Percentiles rank a stretch among this genome's conserved stretches.
These are phyloP conservation scores for Halisarca cf. caerulea DNA, from an alignment of 37 sponge, comb jelly and placozoan species.

Conservation along the genomic window DNA sequence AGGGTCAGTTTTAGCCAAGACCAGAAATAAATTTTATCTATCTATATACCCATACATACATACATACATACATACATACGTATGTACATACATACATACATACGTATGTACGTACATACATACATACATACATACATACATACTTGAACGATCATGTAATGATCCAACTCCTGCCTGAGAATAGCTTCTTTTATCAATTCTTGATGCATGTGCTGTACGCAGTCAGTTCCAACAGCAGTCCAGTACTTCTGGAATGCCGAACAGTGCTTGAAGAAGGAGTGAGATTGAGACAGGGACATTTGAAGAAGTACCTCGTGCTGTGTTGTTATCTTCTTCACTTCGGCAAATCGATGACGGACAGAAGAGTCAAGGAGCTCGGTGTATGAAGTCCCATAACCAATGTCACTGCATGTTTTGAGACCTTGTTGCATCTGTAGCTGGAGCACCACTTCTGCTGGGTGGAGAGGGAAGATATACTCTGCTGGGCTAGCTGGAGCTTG, in stretches of 20 bases:
- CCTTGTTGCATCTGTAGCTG: neutral
- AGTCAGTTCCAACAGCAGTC: neutral
- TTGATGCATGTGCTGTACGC: neutral
- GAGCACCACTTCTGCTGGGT: neutral
- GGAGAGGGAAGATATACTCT: neutral
- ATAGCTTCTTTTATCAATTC: neutral
- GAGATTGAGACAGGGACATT: neutral
- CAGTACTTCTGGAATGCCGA: neutral
- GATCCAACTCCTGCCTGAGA: neutral
- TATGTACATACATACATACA: neutral
- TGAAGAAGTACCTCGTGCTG: neutral
- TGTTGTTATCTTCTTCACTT: neutral
- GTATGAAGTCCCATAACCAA: too few species aligned
- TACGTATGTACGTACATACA: neutral
- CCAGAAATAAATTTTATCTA: neutral
- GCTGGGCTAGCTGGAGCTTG: neutral
- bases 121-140: constrained; percentile 1
- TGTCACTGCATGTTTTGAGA: neutral
- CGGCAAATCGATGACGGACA: neutral
- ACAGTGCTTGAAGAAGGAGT: neutral
- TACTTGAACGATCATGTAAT: neutral
- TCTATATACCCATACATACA: neutral
- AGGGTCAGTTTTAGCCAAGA: too few species aligned
- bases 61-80: neutral
- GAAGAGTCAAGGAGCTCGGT: neutral